Evolutionary conservation across 2,888 invertebrate genomes (phyloP), one percentile per base, ranked within the genome.

Genomic region (Metopia argyrocephala): DNA sequence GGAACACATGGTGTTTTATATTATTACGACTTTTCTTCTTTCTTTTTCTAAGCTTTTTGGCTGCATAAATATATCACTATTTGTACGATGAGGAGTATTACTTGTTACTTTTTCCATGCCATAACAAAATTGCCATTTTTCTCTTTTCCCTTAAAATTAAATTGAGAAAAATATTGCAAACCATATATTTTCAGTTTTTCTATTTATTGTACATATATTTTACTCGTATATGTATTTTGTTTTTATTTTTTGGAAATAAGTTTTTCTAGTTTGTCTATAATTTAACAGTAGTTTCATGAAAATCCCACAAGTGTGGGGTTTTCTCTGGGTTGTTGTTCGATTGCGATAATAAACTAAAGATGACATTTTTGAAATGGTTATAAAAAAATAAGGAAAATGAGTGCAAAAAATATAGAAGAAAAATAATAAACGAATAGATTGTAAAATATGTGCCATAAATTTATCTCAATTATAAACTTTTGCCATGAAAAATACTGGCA

Each of bases 1-100:
- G 71, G 66, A 78, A 66, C 78, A 81, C 81, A 81, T 81, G 81
- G 78, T 81, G 78, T 81, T 78, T 70, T 61, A 78, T 81, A 74
- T 74, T 76, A 76, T 56, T 66, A 71, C 66, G 61, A 46, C 74
- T 81, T 38, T 12, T 12, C 48, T 45, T 57, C 74, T 28, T 5
- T n/a, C 54, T 78, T 27, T 46, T n/a, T 46, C 61, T 38, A 38
- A 38, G 15, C 38, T 12, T 38, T 38, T 38, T 38, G 38, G 38
- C 38, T 38, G 38, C 38, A 15, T 38, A 38, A 12, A 38, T 12
- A 38, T 15, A 38, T 38, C 15, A 15, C n/a, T 38, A 15, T 38
- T 38, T 9, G 15, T 38, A 12, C 12, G 9, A 15, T 38, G 38
- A 12, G 38, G 23, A 48, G 64, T 62, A 74, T 52, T 69, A 79